Conservation (phyloP, 1,140 invertebrate genomes). For the Atta cephalotes region DNA sequence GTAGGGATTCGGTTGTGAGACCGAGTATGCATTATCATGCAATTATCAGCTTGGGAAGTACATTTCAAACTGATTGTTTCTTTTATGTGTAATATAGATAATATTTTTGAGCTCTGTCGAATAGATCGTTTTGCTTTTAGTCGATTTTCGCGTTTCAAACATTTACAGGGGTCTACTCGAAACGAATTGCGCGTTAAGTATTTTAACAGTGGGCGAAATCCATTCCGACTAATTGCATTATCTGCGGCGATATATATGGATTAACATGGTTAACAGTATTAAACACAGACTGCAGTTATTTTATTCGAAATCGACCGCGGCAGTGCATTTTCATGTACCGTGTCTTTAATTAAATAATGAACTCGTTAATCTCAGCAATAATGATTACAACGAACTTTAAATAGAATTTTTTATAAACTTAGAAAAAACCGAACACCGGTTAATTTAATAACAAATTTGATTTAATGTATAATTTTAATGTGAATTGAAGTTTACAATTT, state of each 20-base stretch:
- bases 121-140: slow-evolving; percentile 16
- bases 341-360: slow-evolving; percentile 40
- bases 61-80: not conserved
- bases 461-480: not conserved
- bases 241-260: slow-evolving; percentile 44
- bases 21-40: not conserved
- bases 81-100: not conserved
- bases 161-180: slow-evolving; percentile 18
- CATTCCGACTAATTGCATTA: slow-evolving; percentile 54
- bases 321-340: slow-evolving; percentile 5
- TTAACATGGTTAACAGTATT: slow-evolving; percentile 35
- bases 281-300: slow-evolving; percentile 34
- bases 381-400: not conserved
- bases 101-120: slow-evolving; percentile 2
- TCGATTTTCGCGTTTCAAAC: slow-evolving; percentile 8
- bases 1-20: not conserved
- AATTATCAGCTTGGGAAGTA: not conserved
- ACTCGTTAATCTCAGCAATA: not conserved
- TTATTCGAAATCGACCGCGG: slow-evolving; percentile 32
- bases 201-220: slow-evolving; percentile 50
- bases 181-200: slow-evolving; percentile 50
- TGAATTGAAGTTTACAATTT: not conserved
- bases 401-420: not conserved
- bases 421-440: not conserved
- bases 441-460: slow-evolving; percentile 3